Conservation (phyloP, 2,113 vertebrate genomes). For the Syngnathus scovelli region DNA sequence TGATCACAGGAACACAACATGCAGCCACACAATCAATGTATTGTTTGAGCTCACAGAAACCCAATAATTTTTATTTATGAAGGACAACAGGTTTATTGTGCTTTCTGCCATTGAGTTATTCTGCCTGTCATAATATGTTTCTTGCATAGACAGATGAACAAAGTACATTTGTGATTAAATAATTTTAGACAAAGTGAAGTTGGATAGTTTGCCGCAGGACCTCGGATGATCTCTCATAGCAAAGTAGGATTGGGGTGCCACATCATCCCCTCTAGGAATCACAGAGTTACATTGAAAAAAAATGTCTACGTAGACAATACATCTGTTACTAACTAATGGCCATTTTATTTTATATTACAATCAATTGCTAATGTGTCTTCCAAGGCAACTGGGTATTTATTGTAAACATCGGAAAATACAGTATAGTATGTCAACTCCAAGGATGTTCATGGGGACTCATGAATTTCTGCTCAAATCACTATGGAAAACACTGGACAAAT, state of each 20-base stretch:
- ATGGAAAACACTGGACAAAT: slow-evolving; percentile 49
- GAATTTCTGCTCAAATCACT: slow-evolving; percentile 41
- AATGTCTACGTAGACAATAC: too few relatives aligned
- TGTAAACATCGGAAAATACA: slow-evolving; percentile 22
- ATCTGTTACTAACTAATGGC: neutral
- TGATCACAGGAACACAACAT: slow-evolving; percentile 6
- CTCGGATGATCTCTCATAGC: too few relatives aligned
- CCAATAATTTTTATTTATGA: neutral
- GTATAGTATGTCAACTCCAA: neutral
- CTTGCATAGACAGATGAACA: too few relatives aligned
- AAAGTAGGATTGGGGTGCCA: too few relatives aligned
- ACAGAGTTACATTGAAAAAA: too few relatives aligned
- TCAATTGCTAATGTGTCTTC: slow-evolving; percentile 3
- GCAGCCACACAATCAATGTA: neutral
- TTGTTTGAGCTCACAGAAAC: neutral
- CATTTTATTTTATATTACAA: neutral
- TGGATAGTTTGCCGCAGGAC: too few relatives aligned
- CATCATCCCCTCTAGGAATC: too few relatives aligned
- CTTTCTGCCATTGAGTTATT: neutral
- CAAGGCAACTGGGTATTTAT: slow-evolving; percentile 20
- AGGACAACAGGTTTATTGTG: neutral
- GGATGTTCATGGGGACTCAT: slow-evolving; percentile 29
- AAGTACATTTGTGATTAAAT: neutral
- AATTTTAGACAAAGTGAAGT: too few relatives aligned
- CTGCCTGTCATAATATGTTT: neutral